A percentile compares a stretch with the other conserved stretches of the same genome.
phyloP scores from a whole-genome alignment of 2,888 invertebrate genomes.

The Nomada ruficornis region DNA sequence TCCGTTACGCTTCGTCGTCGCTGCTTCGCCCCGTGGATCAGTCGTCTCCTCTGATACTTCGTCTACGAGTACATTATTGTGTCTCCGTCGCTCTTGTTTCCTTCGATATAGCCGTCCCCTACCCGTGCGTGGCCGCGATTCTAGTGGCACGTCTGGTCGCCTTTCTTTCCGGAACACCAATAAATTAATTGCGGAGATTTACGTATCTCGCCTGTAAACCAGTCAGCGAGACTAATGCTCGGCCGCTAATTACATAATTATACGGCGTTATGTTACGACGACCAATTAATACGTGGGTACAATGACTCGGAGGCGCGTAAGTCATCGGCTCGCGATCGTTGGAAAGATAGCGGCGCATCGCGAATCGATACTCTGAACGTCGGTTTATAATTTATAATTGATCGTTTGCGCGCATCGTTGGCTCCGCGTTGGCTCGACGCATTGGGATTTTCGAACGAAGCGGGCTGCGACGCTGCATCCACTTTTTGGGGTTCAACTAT shows the following conservation, averaged over 20 bases:
- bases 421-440: neutral
- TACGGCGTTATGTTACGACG: slow-evolving; percentile 80
- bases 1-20: neutral
- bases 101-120: slow-evolving; percentile 20
- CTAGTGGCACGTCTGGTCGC: slow-evolving; percentile 19
- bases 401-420: slow-evolving; percentile 72
- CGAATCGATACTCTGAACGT: slow-evolving; percentile 39
- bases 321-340: slow-evolving; percentile 63
- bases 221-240: slow-evolving; percentile 80
- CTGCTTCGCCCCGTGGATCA: neutral
- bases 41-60: neutral
- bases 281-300: slow-evolving; percentile 77
- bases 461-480: too few species aligned
- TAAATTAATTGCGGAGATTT: slow-evolving; percentile 83
- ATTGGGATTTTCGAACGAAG: neutral
- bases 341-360: slow-evolving; percentile 39
- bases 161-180: slow-evolving; percentile 69
- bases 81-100: slow-evolving; percentile 21
- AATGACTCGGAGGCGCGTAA: slow-evolving; percentile 69
- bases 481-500: too few species aligned
- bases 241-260: slow-evolving; percentile 83
- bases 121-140: neutral
- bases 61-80: neutral
- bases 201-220: slow-evolving; percentile 82
- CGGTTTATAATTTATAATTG: slow-evolving; percentile 75